Evolutionary conservation across 2,113 vertebrate genomes (phyloP), one percentile per base, ranked within the genome.

Genomic region (Rostratula benghalensis): DNA sequence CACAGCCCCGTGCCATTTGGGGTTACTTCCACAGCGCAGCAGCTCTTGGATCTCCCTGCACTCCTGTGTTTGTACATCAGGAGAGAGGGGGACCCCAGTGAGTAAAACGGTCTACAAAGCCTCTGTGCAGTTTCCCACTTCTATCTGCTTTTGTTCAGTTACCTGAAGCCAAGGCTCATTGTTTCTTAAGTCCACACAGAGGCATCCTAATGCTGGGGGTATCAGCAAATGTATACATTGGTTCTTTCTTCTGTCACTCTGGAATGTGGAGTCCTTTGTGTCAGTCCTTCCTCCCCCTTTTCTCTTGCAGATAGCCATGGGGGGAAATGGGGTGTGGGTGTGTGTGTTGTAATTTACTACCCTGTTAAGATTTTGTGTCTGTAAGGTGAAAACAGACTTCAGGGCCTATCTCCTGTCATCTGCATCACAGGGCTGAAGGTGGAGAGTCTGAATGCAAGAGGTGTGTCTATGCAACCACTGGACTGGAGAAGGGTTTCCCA

Each of bases 181-280:
- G 89, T 95, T 91, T 73, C 93, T 79, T 94, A 95, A 95, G 87
- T 96, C 94, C 65, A 93, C 95, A 97, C 77, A 91, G 91, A 95
- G 93, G 87, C 87, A 94, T 96, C 96, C 84, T 97, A 96, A 95
- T 96, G 89, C 94, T 93, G 74, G 95, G 96, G 81, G 77, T 95
- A 95, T 97, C 96, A 96, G 91, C 87, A 89, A 95, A 91, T 95
- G 96, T 91, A 94, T 95, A 95, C 93, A 93, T 73, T 87, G 91
- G 65, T 91, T 96, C 94, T 95, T 94, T 94, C 91, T 95, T 95
- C 94, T 96, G 95, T 96, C 96, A 95, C 91, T 97, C 89, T 95
- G 96, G 96, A 96, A 97, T 97, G 95, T 87, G 83, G 57, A 95
- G 57, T 95, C 91, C 74, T 97, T 97, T 97, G 96, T 97, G 87